A percentile compares a stretch with the other conserved stretches of the same genome.
Conservation (phyloP, 2,888 invertebrate species). For the Aspidiotus destructor region DNA sequence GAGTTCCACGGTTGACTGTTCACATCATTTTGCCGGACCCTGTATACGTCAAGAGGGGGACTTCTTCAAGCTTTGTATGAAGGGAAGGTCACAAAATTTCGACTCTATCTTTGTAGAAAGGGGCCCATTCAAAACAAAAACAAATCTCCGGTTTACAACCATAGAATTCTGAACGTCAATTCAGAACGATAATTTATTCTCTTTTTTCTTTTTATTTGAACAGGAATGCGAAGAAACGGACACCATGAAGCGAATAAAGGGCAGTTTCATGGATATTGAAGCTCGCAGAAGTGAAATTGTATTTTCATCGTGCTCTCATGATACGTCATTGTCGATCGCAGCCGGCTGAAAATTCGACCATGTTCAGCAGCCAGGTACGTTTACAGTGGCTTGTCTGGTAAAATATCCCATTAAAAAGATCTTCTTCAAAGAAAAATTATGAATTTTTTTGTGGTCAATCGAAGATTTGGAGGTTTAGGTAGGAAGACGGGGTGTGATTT, state of each 20-base stretch:
- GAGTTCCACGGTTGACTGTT: too few species aligned
- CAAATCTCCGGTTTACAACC: neutral
- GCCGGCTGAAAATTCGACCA: slow-evolving; percentile 5
- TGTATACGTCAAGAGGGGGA: too few species aligned
- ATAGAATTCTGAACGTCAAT: neutral
- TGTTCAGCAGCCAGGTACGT: slow-evolving; percentile 7
- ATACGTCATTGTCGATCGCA: slow-evolving; percentile 8
- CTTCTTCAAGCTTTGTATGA: too few species aligned
- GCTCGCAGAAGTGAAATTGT: neutral
- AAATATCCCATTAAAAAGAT: too few species aligned
- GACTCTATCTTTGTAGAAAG: too few species aligned
- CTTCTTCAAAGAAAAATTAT: too few species aligned
- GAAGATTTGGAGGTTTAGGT: too few species aligned
- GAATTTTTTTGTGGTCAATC: too few species aligned
- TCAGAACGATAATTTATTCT: neutral
- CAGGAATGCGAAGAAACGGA: neutral
- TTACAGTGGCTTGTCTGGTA: neutral
- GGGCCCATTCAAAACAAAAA: too few species aligned
- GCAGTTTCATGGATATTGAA: slow-evolving; percentile 1
- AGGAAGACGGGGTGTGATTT: too few species aligned
- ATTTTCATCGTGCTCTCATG: neutral
- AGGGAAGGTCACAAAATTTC: too few species aligned
- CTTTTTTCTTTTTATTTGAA: neutral
- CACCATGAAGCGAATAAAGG: slow-evolving; percentile 2
- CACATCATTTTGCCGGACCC: too few species aligned